Evolutionary conservation across 2,888 invertebrate species (phyloP).

Genomic region (Dromius quadrimaculatus): DNA sequence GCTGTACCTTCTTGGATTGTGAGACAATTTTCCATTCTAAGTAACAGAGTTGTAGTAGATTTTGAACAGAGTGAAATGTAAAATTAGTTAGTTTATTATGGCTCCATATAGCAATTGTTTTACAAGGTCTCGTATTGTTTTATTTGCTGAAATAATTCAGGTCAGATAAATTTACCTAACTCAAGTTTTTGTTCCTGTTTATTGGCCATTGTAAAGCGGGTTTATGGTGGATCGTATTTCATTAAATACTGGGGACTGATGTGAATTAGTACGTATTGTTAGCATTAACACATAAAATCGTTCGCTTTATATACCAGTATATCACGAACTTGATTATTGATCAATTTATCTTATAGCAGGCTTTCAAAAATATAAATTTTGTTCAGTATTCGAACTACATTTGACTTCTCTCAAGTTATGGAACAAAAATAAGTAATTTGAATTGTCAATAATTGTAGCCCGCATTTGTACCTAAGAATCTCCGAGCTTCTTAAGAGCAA

Average conservation of each 20-base stretch:
- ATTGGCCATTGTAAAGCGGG: conserved; percentile 35
- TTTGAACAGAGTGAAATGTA: conserved; percentile 1
- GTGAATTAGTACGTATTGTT: conserved; percentile 26
- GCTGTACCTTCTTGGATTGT: conserved; percentile 19
- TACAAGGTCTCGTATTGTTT: conserved; percentile 38
- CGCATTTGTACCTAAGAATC: neutral
- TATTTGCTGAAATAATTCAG: conserved; percentile 38
- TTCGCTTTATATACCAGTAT: neutral
- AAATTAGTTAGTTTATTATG: conserved; percentile 30
- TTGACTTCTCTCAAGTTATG: too few species aligned
- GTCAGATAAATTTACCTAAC: conserved; percentile 42
- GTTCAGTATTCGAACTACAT: too few species aligned
- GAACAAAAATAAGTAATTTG: neutral
- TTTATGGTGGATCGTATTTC: conserved; percentile 28
- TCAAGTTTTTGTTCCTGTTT: conserved; percentile 31
- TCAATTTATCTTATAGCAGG: too few species aligned
- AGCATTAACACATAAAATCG: neutral
- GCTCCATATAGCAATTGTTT: conserved; percentile 33
- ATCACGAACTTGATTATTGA: too few species aligned
- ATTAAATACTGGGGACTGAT: conserved; percentile 33
- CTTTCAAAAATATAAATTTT: too few species aligned
- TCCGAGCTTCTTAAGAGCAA: neutral
- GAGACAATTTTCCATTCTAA: conserved; percentile 8
- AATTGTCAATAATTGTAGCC: neutral
- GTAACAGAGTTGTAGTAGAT: conserved; percentile 4